Evolutionary conservation across 1,140 invertebrate genomes (phyloP).

Genomic region (Coptotermes formosanus): DNA sequence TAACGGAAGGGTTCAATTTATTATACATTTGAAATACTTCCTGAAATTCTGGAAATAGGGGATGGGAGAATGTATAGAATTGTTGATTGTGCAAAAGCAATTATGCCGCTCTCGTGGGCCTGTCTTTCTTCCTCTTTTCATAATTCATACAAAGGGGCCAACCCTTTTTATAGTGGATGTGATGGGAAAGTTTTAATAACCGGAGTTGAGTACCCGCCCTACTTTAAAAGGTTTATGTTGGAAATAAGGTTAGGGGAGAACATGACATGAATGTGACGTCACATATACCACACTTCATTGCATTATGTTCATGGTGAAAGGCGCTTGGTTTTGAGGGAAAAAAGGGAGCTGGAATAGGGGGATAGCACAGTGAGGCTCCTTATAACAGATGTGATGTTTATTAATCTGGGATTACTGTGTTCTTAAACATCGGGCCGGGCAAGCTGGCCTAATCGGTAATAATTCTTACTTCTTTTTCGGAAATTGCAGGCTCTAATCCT

Average conservation of each 20-base stretch:
- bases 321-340: background rate
- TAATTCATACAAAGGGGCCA: background rate
- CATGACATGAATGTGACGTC: background rate
- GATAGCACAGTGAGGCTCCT: no score
- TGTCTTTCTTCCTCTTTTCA: background rate
- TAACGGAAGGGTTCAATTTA: background rate
- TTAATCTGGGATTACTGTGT: no score
- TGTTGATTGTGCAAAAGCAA: background rate
- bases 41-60: background rate
- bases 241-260: background rate
- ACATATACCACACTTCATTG: background rate
- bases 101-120: background rate
- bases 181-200: constrained; percentile 8
- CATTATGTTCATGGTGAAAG: background rate
- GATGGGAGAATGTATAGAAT: background rate
- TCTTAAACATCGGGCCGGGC: no score
- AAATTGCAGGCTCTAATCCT: no score
- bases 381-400: no score
- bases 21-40: background rate
- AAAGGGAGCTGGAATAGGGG: no score
- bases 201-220: background rate
- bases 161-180: background rate
- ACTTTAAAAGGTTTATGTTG: background rate
- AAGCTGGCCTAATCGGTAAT: no score
- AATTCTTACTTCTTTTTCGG: no score